Conservation (phyloP, 1,140 invertebrate genomes). For the silkworm (Bombyx mori) region ASM3026992v2 NC_085121.1:5950001-5950500, state of each 20-base stretch:
- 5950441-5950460: conserved; percentile 26
- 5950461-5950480: conserved; percentile 32
- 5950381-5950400: conserved; percentile 40
- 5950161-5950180: too few species aligned
- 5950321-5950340: conserved; percentile 61
- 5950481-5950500: conserved; percentile 53
- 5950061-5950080: too few species aligned
- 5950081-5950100: too few species aligned
- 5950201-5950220: too few species aligned
- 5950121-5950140: too few species aligned
- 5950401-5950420: conserved; percentile 43
- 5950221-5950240: conserved; percentile 37
- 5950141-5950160: too few species aligned
- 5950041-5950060: too few species aligned
- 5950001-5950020: too few species aligned
- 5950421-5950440: conserved; percentile 30
- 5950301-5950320: conserved; percentile 42
- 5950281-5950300: conserved; percentile 51
- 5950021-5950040: too few species aligned
- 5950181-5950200: too few species aligned
- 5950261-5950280: conserved; percentile 51
- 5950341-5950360: conserved; percentile 61
- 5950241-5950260: conserved; percentile 46
- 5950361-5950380: conserved; percentile 55
- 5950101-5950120: too few species aligned